Evolutionary conservation across 2,888 invertebrate genomes (phyloP), one percentile per base, ranked within the genome.

Genomic region (Cerceris ruficornis): DNA sequence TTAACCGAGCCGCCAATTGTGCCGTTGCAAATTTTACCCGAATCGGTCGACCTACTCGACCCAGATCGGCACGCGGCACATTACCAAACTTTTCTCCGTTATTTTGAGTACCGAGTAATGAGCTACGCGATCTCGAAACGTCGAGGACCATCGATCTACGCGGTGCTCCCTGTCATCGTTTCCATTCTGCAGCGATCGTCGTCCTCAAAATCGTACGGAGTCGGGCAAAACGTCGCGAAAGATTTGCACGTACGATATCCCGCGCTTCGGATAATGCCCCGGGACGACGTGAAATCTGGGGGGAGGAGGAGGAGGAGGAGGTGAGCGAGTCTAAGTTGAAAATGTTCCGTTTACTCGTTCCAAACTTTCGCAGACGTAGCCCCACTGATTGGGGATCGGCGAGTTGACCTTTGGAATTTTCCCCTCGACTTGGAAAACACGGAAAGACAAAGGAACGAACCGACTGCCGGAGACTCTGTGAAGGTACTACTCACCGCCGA

Each of bases 401-500:
- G 28, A 28, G 28, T 28, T 28, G 28, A 28, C 28, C 28, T 28
- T 28, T 28, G 28, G 4, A 28, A 28, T 28, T 28, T 28, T 28
- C 28, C 1, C 28, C 28, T 28, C 28, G 28, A 28, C 2, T 46
- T 46, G 46, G 46, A 46, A 46, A 46, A 46, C 11, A 11, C 2
- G 1, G 11, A 46, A 46, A 11, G 1, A 8, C 2, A 6, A 46
- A 46, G 8, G 8, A 46, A 46, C 46, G 9, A 8, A 6, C 46
- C 46, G 46, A 46, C 6, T 54, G 13, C 13, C 14, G 2, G 54
- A 46, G 58, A 49, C n/a, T 11, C 39, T 11, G 46, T 7, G 41
- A 52, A 9, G 50, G 14, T 8, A n/a, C n/a, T 84, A 89, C 92
- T 89, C 70, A 92, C 92, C 95, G 0, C 95, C 96, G 11, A 95